Base-by-base conservation (phyloP, 2,797 vertebrate species). In the Gymnocypris eckloni region DNA sequence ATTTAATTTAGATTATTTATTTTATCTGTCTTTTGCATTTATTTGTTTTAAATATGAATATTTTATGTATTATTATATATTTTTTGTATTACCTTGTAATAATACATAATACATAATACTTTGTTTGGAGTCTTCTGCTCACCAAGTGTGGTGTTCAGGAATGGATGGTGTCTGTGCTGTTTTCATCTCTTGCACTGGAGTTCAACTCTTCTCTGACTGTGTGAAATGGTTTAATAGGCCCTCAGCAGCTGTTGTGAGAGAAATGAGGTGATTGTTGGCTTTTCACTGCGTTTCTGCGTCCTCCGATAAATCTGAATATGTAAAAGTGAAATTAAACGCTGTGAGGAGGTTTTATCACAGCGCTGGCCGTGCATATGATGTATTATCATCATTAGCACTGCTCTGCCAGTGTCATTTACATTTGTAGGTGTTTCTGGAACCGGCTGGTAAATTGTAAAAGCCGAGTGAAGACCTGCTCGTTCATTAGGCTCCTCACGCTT, bases 271-370 rank as follows among this genome's bases (percentile, higher is more conserved):
- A 54, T 25, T 16, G 48, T 50, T 66, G 56, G 4, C 2, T 66
- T 66, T 20, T 75, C 70, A 50, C 54, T 10, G 15, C 45, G 11
- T 78, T 59, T 43, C 45, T 25, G 52, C n/a, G 22, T 82, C 45
- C 66, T 72, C 52, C 10, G 86, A 72, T 64, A 50, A 22, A 67
- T 79, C 77, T 83, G 75, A 56, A 77, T 48, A 6, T 87, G 50
- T 43, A 56, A 83, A 83, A 73, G 70, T 79, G 39, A 73, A 83
- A 41, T 83, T 75, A 87, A 83, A 83, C 12, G 67, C 73, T 56
- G 33, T 33, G 37, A 79, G 67, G 28, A 50, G 86, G 37, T 80
- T 79, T 87, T 64, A 67, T 71, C 81, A 73, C 52, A n/a, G 3
- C 18, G 2, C 6, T 3, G 69, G 10, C 37, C 28, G 48, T 25